A percentile compares a stretch with the other conserved stretches of the same genome.
Conservation (phyloP, 2,888 invertebrate genomes). For the Ichneumon xanthorius region DNA sequence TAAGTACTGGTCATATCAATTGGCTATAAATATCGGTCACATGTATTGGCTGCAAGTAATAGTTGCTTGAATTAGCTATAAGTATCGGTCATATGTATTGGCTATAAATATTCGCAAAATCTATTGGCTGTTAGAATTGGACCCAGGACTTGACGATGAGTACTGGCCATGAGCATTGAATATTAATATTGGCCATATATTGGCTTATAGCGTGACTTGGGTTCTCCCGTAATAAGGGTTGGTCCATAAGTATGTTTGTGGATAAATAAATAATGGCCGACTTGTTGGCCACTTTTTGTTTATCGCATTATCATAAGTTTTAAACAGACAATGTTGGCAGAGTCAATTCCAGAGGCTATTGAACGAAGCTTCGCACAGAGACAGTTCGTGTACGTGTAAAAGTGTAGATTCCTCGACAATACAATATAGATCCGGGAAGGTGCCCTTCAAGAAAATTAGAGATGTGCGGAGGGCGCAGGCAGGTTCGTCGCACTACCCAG, state of each 20-base stretch:
- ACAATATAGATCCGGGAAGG: conserved; percentile 29
- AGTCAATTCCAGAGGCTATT: background rate
- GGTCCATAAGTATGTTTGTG: background rate
- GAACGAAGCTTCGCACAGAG: background rate
- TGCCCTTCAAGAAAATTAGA: conserved; percentile 47
- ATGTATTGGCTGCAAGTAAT: too few relatives aligned
- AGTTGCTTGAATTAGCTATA: too few relatives aligned
- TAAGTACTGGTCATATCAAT: too few relatives aligned
- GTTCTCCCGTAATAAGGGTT: too few relatives aligned
- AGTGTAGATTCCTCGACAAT: background rate
- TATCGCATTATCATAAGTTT: background rate
- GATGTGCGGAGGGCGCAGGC: background rate
- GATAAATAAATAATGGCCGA: too few relatives aligned
- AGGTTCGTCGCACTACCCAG: conserved; percentile 28
- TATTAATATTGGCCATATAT: background rate
- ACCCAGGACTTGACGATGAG: background rate
- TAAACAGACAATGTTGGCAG: background rate
- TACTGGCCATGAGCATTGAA: background rate
- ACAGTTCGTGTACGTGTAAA: background rate
- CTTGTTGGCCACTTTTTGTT: too few relatives aligned
- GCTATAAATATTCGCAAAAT: background rate
- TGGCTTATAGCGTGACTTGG: too few relatives aligned
- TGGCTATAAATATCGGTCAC: too few relatives aligned
- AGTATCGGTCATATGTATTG: background rate
- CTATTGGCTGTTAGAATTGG: background rate